phyloP scores from a whole-genome alignment of 2,113 vertebrate species.

The Brachirus orientalis region DNA sequence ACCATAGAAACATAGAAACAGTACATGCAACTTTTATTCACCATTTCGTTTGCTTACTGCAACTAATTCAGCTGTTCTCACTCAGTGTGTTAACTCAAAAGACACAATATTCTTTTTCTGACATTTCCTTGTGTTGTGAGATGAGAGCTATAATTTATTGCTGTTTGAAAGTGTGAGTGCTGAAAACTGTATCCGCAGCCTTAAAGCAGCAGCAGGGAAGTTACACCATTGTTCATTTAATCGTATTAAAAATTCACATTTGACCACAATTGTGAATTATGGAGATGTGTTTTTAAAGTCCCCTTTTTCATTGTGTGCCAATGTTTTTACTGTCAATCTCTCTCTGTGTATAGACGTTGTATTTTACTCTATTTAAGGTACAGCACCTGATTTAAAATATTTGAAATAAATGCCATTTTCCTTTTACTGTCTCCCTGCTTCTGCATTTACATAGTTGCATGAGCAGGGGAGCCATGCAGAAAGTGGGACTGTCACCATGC shows the following conservation, averaged over 20 bases:
- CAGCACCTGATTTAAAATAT: not conserved
- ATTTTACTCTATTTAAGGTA: too few relatives aligned
- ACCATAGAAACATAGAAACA: too few relatives aligned
- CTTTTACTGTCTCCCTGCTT: not conserved
- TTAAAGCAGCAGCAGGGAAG: slow-evolving; percentile 20
- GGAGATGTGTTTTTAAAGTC: too few relatives aligned
- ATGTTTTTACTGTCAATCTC: not conserved
- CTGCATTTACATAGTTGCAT: slow-evolving; percentile 9
- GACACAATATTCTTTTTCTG: too few relatives aligned
- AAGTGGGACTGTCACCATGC: slow-evolving; percentile 66
- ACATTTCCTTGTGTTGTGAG: not conserved
- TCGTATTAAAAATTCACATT: not conserved
- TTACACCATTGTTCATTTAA: not conserved
- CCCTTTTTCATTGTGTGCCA: not conserved
- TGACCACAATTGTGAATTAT: too few relatives aligned
- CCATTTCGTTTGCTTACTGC: not conserved
- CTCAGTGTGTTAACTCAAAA: too few relatives aligned
- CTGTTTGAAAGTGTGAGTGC: slow-evolving; percentile 21
- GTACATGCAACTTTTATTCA: not conserved
- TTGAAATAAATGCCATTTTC: not conserved
- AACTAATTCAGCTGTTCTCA: too few relatives aligned
- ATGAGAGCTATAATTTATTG: slow-evolving; percentile 16
- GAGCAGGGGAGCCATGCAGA: slow-evolving; percentile 21
- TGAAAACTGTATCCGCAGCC: not conserved
- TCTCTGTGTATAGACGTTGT: too few relatives aligned